These are phyloP conservation scores for Scaptomyza caliginosa DNA, from an alignment of 2,888 invertebrate species.

Conservation along the genomic window DNA sequence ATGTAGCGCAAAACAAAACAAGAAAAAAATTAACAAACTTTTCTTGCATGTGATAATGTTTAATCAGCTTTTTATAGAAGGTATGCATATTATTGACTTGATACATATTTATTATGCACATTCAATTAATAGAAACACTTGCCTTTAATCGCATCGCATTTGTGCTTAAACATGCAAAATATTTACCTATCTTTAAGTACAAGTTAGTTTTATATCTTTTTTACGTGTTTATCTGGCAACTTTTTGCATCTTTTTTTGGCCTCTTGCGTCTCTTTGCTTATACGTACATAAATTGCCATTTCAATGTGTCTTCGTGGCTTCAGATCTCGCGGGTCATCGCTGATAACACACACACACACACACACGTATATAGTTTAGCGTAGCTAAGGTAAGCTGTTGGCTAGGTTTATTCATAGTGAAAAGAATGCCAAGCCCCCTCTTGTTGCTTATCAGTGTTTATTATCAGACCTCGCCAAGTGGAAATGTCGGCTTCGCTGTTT, in stretches of 20 bases:
- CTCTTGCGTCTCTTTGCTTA: slow-evolving; percentile 15
- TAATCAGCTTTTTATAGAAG: neutral
- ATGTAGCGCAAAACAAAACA: neutral
- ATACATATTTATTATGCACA: no score
- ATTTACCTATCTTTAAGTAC: no score
- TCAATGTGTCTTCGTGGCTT: slow-evolving; percentile 38
- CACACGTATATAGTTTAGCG: neutral
- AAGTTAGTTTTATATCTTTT: no score
- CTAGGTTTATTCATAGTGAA: slow-evolving; percentile 35
- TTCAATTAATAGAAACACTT: neutral
- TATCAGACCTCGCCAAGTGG: slow-evolving; percentile 53
- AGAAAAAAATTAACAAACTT: neutral
- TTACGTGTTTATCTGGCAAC: slow-evolving; percentile 1
- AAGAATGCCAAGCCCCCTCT: slow-evolving; percentile 16
- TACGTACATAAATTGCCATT: slow-evolving; percentile 36
- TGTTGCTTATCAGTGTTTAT: slow-evolving; percentile 63
- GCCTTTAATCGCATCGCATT: no score
- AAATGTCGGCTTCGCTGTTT: slow-evolving; percentile 52
- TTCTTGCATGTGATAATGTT: neutral
- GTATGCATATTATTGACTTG: no score
- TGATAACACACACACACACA: slow-evolving; percentile 48
- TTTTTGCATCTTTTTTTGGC: neutral
- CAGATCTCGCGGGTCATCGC: slow-evolving; percentile 63
- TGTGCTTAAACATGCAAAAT: no score
- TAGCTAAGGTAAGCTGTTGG: slow-evolving; percentile 12